These are phyloP conservation scores for Epinotia brunnichana DNA, from an alignment of 2,888 invertebrate species.

Conservation along the genomic window DNA sequence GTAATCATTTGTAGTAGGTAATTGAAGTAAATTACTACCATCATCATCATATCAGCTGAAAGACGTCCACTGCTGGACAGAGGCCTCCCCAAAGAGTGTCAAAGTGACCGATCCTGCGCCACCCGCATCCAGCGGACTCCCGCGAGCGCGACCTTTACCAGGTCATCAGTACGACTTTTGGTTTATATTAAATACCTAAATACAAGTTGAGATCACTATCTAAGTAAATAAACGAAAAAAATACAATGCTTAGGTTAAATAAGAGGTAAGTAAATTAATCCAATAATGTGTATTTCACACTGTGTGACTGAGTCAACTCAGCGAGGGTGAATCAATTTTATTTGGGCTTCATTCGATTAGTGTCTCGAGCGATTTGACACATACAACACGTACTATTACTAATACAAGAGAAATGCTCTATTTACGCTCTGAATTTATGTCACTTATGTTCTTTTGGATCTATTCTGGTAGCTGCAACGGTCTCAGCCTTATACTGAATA, in stretches of 20 bases:
- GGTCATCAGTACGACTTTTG: no score
- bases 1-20: no score
- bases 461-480: neutral
- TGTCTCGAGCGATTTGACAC: constrained; percentile 30
- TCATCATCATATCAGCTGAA: no score
- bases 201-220: no score
- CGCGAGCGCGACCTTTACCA: no score
- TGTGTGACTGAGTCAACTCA: constrained; percentile 19
- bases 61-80: no score
- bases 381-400: constrained; percentile 23
- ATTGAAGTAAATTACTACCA: no score
- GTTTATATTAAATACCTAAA: no score
- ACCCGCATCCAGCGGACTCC: no score
- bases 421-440: neutral
- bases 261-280: constrained; percentile 15
- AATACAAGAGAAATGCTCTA: neutral
- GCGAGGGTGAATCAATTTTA: constrained; percentile 25
- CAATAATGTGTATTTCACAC: constrained; percentile 8
- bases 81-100: no score
- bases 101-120: no score
- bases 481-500: constrained; percentile 4
- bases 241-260: neutral
- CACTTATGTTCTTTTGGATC: neutral
- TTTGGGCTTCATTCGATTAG: constrained; percentile 38
- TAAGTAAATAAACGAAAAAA: no score